These are phyloP conservation scores for Orthosia incerta DNA, from an alignment of 2,888 invertebrate species.

Conservation along the genomic window DNA sequence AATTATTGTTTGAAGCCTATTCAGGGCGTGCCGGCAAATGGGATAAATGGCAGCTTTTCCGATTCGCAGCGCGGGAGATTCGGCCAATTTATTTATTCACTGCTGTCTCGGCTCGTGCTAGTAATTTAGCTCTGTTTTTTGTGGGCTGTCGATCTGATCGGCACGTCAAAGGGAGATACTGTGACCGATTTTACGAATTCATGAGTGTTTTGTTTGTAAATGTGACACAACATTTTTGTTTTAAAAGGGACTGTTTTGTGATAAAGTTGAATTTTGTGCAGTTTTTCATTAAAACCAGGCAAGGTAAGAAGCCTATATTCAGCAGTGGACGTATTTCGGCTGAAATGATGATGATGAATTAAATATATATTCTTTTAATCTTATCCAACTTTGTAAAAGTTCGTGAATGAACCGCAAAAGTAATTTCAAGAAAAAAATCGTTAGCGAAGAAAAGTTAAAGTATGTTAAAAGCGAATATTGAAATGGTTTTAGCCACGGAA, in stretches of 20 bases:
- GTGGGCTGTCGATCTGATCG: slow-evolving; percentile 21
- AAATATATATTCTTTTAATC: neutral
- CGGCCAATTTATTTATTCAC: slow-evolving; percentile 69
- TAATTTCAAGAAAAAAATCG: neutral
- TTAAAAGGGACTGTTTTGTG: neutral
- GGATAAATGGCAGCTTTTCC: slow-evolving; percentile 70
- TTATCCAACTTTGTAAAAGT: neutral
- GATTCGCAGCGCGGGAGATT: slow-evolving; percentile 64
- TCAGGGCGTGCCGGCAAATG: slow-evolving; percentile 63
- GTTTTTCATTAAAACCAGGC: neutral
- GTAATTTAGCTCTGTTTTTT: slow-evolving; percentile 38
- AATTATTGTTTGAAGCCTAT: slow-evolving; percentile 76
- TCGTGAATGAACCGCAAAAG: neutral
- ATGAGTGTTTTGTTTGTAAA: slow-evolving; percentile 15
- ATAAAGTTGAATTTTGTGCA: neutral
- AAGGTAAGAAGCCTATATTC: too few species aligned
- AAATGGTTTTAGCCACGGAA: too few species aligned
- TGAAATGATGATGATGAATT: too few species aligned
- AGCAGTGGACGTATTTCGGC: too few species aligned
- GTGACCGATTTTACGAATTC: slow-evolving; percentile 12
- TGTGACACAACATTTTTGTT: neutral
- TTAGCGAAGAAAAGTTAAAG: slow-evolving; percentile 1
- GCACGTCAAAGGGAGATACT: slow-evolving; percentile 33
- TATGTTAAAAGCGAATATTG: neutral
- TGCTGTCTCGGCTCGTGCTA: slow-evolving; percentile 42